Percentiles rank a stretch among this genome's conserved stretches.
Evolutionary conservation across 2,113 vertebrate species (phyloP).

Genomic region (Alligator sinensis): DNA sequence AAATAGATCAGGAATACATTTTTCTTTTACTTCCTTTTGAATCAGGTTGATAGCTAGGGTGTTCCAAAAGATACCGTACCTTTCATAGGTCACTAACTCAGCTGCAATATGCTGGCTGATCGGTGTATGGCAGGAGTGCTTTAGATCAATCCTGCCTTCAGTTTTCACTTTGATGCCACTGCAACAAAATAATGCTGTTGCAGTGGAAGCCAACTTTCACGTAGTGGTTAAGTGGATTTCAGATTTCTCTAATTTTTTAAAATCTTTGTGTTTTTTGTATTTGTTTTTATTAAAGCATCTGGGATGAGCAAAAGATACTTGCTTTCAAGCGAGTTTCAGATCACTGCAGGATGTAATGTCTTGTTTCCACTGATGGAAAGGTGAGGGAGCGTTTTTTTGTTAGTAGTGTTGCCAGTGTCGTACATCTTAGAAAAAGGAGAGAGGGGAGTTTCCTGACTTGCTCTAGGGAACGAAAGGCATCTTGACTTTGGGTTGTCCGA

Average conservation of each 20-base stretch:
- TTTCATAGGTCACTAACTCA: neutral
- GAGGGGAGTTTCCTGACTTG: neutral
- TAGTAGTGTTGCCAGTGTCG: accelerated
- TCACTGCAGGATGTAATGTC: accelerated
- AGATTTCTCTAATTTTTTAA: neutral
- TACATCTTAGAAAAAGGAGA: neutral
- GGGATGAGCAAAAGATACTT: accelerated
- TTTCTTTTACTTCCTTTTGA: neutral
- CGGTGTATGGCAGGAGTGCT: accelerated
- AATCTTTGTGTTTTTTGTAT: neutral
- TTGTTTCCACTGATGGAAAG: neutral
- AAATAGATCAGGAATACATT: neutral
- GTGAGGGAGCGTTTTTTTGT: neutral
- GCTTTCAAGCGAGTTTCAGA: neutral
- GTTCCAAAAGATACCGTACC: neutral
- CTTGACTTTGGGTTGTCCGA: accelerated
- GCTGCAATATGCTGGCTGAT: accelerated
- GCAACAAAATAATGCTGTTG: accelerated
- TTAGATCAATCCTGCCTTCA: neutral
- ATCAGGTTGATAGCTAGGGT: accelerated
- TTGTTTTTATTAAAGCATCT: accelerated
- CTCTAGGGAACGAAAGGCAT: accelerated
- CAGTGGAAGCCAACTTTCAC: neutral
- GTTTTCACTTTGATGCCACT: neutral
- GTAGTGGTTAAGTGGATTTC: neutral